A percentile compares a stretch with the other conserved stretches of the same genome.
These are phyloP conservation scores for Magallana angulata DNA, from an alignment of 1,140 invertebrate genomes.

Conservation along the genomic window DNA sequence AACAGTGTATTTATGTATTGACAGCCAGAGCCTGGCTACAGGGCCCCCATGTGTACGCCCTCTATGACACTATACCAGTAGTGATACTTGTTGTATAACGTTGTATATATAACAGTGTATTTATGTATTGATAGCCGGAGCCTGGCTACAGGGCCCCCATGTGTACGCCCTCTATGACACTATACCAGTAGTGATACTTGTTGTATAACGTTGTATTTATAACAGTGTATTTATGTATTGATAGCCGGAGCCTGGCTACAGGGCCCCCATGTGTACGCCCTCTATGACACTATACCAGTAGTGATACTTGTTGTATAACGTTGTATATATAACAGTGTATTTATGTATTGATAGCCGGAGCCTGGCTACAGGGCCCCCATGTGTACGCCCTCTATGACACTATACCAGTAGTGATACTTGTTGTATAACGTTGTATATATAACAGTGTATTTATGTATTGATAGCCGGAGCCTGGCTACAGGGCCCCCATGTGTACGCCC, in stretches of 20 bases:
- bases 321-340: slow-evolving; percentile 80
- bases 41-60: slow-evolving; percentile 87
- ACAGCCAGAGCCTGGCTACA: slow-evolving; percentile 87
- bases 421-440: no score
- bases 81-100: no score
- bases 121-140: slow-evolving; percentile 82
- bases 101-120: slow-evolving; percentile 80
- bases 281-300: slow-evolving; percentile 82
- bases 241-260: slow-evolving; percentile 87
- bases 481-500: slow-evolving; percentile 87
- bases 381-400: slow-evolving; percentile 86
- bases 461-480: slow-evolving; percentile 87
- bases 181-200: slow-evolving; percentile 63
- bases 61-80: slow-evolving; percentile 82
- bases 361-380: slow-evolving; percentile 89
- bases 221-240: slow-evolving; percentile 81
- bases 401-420: slow-evolving; percentile 63
- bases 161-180: slow-evolving; percentile 86
- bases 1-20: slow-evolving; percentile 81
- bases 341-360: slow-evolving; percentile 83
- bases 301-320: no score
- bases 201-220: no score
- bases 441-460: slow-evolving; percentile 82
- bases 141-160: slow-evolving; percentile 89
- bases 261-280: slow-evolving; percentile 87